Percentiles rank a stretch among this genome's conserved stretches.
Evolutionary conservation across 2,797 vertebrate genomes (phyloP).

Genomic region (Huso huso): DNA sequence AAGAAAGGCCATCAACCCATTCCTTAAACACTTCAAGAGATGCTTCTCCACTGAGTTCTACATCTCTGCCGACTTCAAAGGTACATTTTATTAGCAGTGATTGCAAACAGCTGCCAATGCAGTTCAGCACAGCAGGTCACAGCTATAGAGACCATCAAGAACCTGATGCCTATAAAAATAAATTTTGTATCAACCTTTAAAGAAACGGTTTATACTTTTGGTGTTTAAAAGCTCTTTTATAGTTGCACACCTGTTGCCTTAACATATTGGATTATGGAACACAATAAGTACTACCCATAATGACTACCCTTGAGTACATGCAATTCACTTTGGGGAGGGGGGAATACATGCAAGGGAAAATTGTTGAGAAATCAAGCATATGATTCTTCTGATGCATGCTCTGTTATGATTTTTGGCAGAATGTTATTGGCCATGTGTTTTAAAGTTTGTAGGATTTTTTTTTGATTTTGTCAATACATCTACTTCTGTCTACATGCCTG

Average conservation of each 20-base stretch:
- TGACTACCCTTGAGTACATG: no score
- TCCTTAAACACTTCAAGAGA: constrained; percentile 61
- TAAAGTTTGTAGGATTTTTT: no score
- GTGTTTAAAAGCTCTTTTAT: neutral
- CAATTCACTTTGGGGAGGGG: no score
- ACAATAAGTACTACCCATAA: no score
- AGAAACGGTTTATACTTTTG: neutral
- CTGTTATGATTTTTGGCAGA: no score
- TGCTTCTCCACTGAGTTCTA: constrained; percentile 57
- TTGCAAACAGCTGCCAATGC: neutral
- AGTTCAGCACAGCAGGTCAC: neutral
- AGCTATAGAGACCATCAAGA: neutral
- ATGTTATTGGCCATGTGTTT: no score
- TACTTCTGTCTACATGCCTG: no score
- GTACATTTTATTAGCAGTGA: constrained; percentile 41
- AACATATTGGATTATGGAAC: neutral
- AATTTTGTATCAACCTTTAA: neutral
- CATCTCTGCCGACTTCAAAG: constrained; percentile 50
- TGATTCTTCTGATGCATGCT: no score
- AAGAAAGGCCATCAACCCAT: constrained; percentile 46
- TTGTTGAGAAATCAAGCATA: no score
- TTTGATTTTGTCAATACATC: no score
- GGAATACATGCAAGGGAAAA: no score
- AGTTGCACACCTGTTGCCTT: neutral
- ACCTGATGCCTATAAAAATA: neutral